Evolutionary conservation across 2,888 invertebrate species (phyloP), one percentile per base, ranked within the genome.

Genomic region (Troides helena): DNA sequence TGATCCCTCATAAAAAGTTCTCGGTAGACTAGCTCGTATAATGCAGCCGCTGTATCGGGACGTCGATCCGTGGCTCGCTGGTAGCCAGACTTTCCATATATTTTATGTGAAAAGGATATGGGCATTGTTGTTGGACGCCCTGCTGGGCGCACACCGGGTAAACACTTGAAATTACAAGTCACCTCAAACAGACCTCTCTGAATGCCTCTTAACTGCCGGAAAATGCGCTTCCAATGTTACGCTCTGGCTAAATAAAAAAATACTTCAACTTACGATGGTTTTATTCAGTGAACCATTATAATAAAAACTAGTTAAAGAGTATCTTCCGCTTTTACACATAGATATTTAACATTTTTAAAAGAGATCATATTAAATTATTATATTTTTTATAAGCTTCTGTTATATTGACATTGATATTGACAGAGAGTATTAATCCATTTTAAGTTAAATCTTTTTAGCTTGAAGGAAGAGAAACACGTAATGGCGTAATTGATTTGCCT

Each of bases 51-150:
- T 85, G 82, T 92, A 92, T 92, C 92, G 84, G 82, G 72, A 79
- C 79, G 84, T 80, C 88, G 89, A 91, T 92, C 90, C 91, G 84
- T 84, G 83, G 78, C 81, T 85, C 50, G 66, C 81, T 88, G 87
- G 88, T 87, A 89, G 90, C 85, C 80, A 82, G 87, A 88, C 84
- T 90, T 91, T 90, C 89, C 90, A 90, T 90, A 90, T 92, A 91
- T 92, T 92, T 92, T 92, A 92, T 92, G 89, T 89, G 92, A 91
- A 91, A 92, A 92, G 92, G 92, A 92, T 92, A 91, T 85, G 88
- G 85, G 89, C 83, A 92, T 92, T 92, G 92, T 92, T 91, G 87
- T 83, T 76, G 76, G 90, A 81, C 90, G 74, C 80, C 92, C 91
- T 80, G 91, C 90, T 85, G 92, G 72, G 91, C 77, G 78, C 80